phyloP scores from a whole-genome alignment of 2,888 invertebrate genomes.

The Drymonia ruficornis region DNA sequence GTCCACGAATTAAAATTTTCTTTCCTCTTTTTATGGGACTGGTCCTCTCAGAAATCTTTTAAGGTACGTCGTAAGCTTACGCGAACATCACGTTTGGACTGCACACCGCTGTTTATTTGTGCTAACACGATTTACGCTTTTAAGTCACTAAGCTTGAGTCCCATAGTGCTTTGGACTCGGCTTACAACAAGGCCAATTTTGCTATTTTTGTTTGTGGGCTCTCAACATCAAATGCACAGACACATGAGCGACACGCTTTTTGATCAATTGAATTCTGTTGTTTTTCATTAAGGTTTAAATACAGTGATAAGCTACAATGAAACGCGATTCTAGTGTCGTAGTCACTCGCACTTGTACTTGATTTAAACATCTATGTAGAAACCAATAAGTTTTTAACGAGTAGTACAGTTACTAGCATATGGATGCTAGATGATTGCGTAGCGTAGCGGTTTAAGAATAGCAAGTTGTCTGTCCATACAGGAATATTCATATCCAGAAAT shows the following conservation, averaged over 20 bases:
- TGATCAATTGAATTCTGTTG: background rate
- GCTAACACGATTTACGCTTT: slow-evolving; percentile 71
- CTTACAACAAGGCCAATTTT: slow-evolving; percentile 31
- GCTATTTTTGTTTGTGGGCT: slow-evolving; percentile 36
- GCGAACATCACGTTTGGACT: slow-evolving; percentile 46
- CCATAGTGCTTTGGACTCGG: slow-evolving; percentile 56
- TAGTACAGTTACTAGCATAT: too few relatives aligned
- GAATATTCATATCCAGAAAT: too few relatives aligned
- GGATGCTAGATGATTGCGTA: too few relatives aligned
- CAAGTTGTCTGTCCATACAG: too few relatives aligned
- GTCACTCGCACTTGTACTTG: too few relatives aligned
- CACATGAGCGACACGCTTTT: slow-evolving; percentile 39
- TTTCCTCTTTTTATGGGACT: slow-evolving; percentile 79
- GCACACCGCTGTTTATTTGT: slow-evolving; percentile 61
- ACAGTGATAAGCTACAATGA: too few relatives aligned
- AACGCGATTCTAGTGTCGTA: too few relatives aligned
- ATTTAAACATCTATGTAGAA: too few relatives aligned
- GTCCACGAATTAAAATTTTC: slow-evolving; percentile 59
- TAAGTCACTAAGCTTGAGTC: slow-evolving; percentile 61
- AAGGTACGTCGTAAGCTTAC: slow-evolving; percentile 81
- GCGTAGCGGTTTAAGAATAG: too few relatives aligned
- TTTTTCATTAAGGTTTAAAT: background rate
- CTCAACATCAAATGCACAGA: slow-evolving; percentile 34
- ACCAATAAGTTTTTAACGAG: too few relatives aligned
- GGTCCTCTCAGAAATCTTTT: slow-evolving; percentile 79